Evolutionary conservation across 2,888 invertebrate species (phyloP).

Genomic region (Tetragnatha montana): DNA sequence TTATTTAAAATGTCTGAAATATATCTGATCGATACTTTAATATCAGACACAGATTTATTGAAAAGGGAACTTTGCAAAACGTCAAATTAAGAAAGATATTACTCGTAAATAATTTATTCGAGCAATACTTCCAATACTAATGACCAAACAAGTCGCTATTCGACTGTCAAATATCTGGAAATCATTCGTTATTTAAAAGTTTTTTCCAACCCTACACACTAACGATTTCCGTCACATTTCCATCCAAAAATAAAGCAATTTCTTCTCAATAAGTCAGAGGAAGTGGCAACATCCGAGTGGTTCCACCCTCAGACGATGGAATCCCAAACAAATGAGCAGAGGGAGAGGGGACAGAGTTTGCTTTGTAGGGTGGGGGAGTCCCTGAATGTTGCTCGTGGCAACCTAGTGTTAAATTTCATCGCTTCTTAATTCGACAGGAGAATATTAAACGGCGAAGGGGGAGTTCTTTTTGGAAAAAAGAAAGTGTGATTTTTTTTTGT

Average conservation of each 20-base stretch:
- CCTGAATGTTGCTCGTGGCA: background rate
- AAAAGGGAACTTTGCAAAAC: no score
- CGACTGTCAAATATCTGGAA: background rate
- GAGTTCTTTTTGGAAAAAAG: background rate
- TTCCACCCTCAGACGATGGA: background rate
- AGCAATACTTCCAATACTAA: no score
- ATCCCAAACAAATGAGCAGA: background rate
- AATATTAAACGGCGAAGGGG: background rate
- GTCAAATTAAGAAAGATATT: no score
- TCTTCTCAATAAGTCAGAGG: background rate
- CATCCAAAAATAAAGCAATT: background rate
- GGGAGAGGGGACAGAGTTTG: background rate
- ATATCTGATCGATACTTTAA: no score
- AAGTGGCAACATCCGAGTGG: background rate
- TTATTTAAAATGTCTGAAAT: no score
- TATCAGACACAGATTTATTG: no score
- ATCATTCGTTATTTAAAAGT: background rate
- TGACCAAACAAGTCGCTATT: background rate
- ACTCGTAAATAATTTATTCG: no score
- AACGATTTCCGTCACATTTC: background rate
- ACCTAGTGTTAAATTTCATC: background rate
- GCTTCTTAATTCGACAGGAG: background rate
- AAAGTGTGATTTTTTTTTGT: background rate
- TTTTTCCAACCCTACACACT: background rate
- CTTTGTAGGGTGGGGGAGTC: background rate